Percentiles rank a stretch among this genome's conserved stretches.
These are phyloP conservation scores for Megaleporinus macrocephalus DNA, from an alignment of 2,113 vertebrate species.

Conservation along the genomic window DNA sequence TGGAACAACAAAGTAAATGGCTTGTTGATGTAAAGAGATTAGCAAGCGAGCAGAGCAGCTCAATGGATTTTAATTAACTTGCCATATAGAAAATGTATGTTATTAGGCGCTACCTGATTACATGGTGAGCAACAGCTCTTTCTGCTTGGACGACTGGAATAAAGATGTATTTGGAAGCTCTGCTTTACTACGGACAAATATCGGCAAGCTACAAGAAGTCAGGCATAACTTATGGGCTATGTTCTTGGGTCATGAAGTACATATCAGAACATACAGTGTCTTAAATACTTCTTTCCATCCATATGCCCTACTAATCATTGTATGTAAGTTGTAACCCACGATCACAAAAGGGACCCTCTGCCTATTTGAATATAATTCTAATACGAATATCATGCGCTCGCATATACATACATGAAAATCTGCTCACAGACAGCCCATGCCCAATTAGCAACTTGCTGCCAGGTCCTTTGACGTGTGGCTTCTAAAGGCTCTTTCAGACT, in stretches of 20 bases:
- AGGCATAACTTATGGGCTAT: constrained; percentile 50
- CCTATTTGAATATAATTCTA: constrained; percentile 70
- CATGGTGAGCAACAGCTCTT: constrained; percentile 71
- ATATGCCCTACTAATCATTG: neutral
- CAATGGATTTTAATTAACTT: constrained; percentile 78
- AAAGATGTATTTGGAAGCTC: constrained; percentile 66
- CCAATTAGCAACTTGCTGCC: constrained; percentile 65
- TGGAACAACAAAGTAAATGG: constrained; percentile 68
- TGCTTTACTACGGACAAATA: constrained; percentile 58
- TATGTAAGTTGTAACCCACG: constrained; percentile 52
- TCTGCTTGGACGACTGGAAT: constrained; percentile 72
- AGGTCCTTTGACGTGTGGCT: constrained; percentile 63
- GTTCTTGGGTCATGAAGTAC: constrained; percentile 21
- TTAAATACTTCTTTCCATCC: neutral
- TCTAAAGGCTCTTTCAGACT: constrained; percentile 58
- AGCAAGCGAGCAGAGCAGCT: constrained; percentile 68
- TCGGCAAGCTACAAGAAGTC: constrained; percentile 48
- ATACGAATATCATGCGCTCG: constrained; percentile 62
- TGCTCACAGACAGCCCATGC: constrained; percentile 60
- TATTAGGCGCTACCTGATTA: constrained; percentile 74
- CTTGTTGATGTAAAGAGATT: constrained; percentile 77
- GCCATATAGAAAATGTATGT: constrained; percentile 77
- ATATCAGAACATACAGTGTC: neutral
- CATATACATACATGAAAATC: constrained; percentile 36
- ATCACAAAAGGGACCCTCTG: constrained; percentile 70